A percentile compares a stretch with the other conserved stretches of the same genome.
These are phyloP conservation scores for Oxygymnocypris stewartii DNA, from an alignment of 2,113 vertebrate species.

Conservation along the genomic window DNA sequence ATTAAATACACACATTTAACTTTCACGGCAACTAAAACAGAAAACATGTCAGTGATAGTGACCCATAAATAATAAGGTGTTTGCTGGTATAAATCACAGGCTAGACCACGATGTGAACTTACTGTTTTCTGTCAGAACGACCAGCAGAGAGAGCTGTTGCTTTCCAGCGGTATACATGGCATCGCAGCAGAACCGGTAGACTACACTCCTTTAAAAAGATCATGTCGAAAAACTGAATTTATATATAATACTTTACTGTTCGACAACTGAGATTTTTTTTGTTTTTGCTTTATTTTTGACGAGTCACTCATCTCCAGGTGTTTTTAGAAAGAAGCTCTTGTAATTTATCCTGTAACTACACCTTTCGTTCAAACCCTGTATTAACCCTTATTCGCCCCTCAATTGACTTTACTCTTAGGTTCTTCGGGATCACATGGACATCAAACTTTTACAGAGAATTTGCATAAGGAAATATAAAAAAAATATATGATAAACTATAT, in stretches of 20 bases:
- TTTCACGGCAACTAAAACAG: background rate
- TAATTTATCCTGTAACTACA: background rate
- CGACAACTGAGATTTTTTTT: background rate
- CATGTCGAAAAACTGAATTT: background rate
- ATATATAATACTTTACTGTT: background rate
- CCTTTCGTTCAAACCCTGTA: background rate
- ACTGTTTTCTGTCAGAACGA: background rate
- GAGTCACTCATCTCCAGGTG: background rate
- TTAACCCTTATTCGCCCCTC: background rate
- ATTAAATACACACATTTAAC: background rate
- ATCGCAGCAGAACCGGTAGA: background rate
- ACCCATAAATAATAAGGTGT: background rate
- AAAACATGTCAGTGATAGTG: background rate
- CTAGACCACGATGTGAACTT: too few species aligned
- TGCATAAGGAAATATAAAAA: too few species aligned
- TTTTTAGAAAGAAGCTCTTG: background rate
- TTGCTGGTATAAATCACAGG: background rate
- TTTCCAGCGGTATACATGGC: background rate
- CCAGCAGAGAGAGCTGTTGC: constrained; percentile 20
- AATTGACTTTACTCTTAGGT: too few species aligned
- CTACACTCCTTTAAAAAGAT: background rate
- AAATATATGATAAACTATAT: too few species aligned
- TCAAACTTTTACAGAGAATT: too few species aligned
- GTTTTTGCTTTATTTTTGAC: background rate
- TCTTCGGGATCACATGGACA: too few species aligned